Evolutionary conservation across 2,113 vertebrate genomes (phyloP).

Genomic region (Pampusana beccarii): DNA sequence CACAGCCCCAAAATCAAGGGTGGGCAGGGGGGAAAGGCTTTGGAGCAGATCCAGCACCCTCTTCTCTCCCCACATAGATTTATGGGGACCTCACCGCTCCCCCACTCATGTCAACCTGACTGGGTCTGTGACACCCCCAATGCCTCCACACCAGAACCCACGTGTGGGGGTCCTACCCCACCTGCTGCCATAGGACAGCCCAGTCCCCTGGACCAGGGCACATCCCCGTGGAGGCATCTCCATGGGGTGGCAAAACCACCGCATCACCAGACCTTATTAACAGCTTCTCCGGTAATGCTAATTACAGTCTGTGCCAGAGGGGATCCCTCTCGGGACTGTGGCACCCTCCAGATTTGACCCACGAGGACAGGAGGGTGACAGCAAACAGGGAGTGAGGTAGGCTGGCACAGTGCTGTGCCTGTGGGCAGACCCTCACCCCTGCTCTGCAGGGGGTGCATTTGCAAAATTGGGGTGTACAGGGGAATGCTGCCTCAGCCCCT

Average conservation of each 20-base stretch:
- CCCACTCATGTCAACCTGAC: accelerated
- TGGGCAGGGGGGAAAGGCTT: neutral
- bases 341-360: neutral
- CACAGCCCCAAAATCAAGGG: neutral
- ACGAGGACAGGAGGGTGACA: neutral
- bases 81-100: neutral
- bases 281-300: neutral
- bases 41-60: neutral
- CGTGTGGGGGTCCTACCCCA: accelerated
- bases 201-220: neutral
- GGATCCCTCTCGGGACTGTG: neutral
- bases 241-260: neutral
- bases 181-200: neutral
- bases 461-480: neutral
- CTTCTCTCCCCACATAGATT: neutral
- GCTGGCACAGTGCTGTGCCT: accelerated
- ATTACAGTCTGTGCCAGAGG: neutral
- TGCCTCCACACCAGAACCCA: accelerated
- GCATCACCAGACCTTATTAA: neutral
- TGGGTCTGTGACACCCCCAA: neutral
- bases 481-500: neutral
- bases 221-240: neutral
- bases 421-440: neutral
- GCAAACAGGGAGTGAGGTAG: neutral
- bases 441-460: neutral